Evolutionary conservation across 1,140 invertebrate species (phyloP).

Genomic region (Micrasema longulum): DNA sequence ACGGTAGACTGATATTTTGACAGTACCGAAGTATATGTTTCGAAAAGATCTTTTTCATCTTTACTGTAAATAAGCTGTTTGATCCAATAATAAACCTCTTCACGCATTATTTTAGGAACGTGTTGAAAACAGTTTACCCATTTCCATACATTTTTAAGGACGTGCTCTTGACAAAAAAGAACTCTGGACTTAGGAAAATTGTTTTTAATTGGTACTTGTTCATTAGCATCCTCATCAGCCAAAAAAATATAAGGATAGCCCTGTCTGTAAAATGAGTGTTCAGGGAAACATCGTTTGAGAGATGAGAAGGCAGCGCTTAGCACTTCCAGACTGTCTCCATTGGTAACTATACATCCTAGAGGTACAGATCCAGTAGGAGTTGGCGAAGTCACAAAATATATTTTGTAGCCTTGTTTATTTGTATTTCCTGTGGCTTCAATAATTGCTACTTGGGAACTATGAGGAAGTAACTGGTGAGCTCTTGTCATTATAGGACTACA

Average conservation of each 20-base stretch:
- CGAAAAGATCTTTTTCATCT: slow-evolving; percentile 44
- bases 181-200: too few species aligned
- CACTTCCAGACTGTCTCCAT: slow-evolving; percentile 34
- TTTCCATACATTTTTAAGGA: slow-evolving; percentile 44
- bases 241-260: slow-evolving; percentile 40
- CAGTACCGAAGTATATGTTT: slow-evolving; percentile 34
- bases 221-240: slow-evolving; percentile 40
- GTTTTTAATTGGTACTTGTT: slow-evolving; percentile 27
- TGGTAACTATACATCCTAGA: slow-evolving; percentile 48
- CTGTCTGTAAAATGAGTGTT: slow-evolving; percentile 46
- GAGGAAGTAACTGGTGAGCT: slow-evolving; percentile 44
- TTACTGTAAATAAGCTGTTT: slow-evolving; percentile 47
- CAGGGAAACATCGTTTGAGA: slow-evolving; percentile 45
- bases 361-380: slow-evolving; percentile 47
- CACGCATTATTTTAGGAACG: slow-evolving; percentile 47
- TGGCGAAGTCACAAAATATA: slow-evolving; percentile 47
- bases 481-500: slow-evolving; percentile 48
- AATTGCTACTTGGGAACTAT: slow-evolving; percentile 45
- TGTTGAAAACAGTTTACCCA: slow-evolving; percentile 49
- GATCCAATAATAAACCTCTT: slow-evolving; percentile 46
- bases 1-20: slow-evolving; percentile 44
- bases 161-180: slow-evolving; percentile 37
- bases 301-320: slow-evolving; percentile 39
- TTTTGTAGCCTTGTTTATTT: slow-evolving; percentile 46
- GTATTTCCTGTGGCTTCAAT: slow-evolving; percentile 43